Base-by-base conservation (phyloP, 2,888 invertebrate genomes). In the Cantharis rustica region DNA sequence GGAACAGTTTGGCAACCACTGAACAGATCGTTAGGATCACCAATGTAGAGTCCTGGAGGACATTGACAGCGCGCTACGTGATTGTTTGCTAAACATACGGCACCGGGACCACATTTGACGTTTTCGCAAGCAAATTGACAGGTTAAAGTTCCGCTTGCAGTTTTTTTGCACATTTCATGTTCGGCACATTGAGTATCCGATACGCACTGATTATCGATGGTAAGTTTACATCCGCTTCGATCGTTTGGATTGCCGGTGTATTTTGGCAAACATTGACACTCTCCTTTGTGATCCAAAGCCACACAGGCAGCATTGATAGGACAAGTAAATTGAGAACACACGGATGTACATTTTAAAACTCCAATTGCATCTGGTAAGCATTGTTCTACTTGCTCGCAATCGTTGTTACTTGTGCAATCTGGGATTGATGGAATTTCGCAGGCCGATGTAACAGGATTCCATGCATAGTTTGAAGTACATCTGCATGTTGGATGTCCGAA, bases 201-300 rank as follows among this genome's bases (percentile, higher is more conserved):
- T 13, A 90, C 89, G 84, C 97, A 97, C 86, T 94, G 92, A 83
- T 96, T 93, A 86, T 92, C 93, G 15, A 92, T 90, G 1, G 93
- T 87, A 13, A 91, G 91, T 82, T 92, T 91, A 84, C 97, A 97
- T n/a, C 97, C 97, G 80, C 93, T 93, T 20, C 97, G 92, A 85
- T 96, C 95, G 84, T 96, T 96, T 16, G 97, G 95, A 89, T 98
- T 97, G 61, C 98, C 98, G 11, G 93, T 92, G 87, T 92, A 98
- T 3, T 96, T 96, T 61, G 92, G 89, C 16, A 95, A 89, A 86
- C 98, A 98, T 84, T 95, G 94, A 85, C 98, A 98, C 84, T 92
- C 92, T 64, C 94, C 95, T 83, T 90, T 91, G 84, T 96, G 96
- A 75, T 91, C 90, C 78, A 89, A 90, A 0, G 95, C 93, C 2